Percentiles rank a stretch among this genome's conserved stretches.
These are phyloP conservation scores for Eristalis intricaria DNA, from an alignment of 2,888 invertebrate genomes.

Conservation along the genomic window DNA sequence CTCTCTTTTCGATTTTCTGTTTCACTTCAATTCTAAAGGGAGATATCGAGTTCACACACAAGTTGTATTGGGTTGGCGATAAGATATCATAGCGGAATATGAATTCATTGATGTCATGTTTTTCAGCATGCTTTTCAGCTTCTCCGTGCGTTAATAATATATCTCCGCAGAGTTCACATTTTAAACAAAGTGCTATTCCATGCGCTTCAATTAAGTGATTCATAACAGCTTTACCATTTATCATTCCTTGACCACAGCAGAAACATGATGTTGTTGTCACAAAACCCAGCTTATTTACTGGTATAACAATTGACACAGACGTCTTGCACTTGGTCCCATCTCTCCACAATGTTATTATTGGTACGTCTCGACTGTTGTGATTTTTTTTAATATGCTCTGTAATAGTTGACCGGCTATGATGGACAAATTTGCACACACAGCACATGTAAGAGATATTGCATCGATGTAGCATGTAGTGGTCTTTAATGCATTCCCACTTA, in stretches of 20 bases:
- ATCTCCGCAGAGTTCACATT: slow-evolving; percentile 38
- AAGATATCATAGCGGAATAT: slow-evolving; percentile 32
- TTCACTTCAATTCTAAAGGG: slow-evolving; percentile 35
- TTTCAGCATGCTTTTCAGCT: slow-evolving; percentile 10
- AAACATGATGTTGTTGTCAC: slow-evolving; percentile 33
- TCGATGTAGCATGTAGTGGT: slow-evolving; percentile 49
- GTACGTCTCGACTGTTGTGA: slow-evolving; percentile 59
- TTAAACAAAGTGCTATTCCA: slow-evolving; percentile 17
- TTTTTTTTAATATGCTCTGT: slow-evolving; percentile 33
- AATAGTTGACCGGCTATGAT: slow-evolving; percentile 14
- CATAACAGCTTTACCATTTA: background rate
- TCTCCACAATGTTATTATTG: slow-evolving; percentile 32
- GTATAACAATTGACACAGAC: slow-evolving; percentile 30
- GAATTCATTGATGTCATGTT: slow-evolving; percentile 9
- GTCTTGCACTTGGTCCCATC: slow-evolving; percentile 7
- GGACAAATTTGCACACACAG: slow-evolving; percentile 51
- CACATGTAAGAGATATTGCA: slow-evolving; percentile 12
- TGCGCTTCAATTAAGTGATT: slow-evolving; percentile 41
- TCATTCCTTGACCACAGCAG: slow-evolving; percentile 26
- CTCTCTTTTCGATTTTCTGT: slow-evolving; percentile 18
- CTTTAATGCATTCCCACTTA: slow-evolving; percentile 34
- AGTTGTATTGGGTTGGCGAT: slow-evolving; percentile 2
- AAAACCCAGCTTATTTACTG: slow-evolving; percentile 18
- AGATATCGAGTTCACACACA: slow-evolving; percentile 5
- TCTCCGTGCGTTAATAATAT: slow-evolving; percentile 27